phyloP scores from a whole-genome alignment of 2,797 vertebrate species.

The Halcyon leucocephala region DNA sequence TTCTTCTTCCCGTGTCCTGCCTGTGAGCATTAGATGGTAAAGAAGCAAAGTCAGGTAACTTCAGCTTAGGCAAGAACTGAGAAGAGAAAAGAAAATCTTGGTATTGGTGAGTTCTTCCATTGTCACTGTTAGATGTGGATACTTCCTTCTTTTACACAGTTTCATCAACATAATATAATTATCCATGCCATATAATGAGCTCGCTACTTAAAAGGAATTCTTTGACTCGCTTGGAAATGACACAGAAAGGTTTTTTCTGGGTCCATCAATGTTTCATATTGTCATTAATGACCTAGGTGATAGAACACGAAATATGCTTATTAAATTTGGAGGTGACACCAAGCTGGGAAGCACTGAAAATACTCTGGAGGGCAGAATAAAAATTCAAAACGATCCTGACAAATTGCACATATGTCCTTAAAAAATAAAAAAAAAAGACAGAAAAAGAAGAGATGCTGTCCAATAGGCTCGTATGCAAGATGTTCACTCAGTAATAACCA shows the following conservation, averaged over 20 bases:
- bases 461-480: not conserved
- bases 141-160: not conserved
- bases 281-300: conserved; percentile 18
- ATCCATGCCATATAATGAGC: not conserved
- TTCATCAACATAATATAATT: conserved; percentile 9
- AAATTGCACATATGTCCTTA: not conserved
- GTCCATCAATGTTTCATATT: conserved; percentile 17
- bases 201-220: not conserved
- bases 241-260: not conserved
- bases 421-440: not conserved
- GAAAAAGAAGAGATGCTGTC: not conserved
- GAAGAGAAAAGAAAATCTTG: not conserved
- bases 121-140: not conserved
- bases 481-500: not conserved
- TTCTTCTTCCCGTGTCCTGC: not conserved
- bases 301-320: not conserved
- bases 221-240: not conserved
- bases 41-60: not conserved
- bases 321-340: conserved; percentile 35
- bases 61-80: not conserved
- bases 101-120: not conserved
- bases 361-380: not conserved
- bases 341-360: not conserved
- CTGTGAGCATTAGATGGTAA: not conserved
- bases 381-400: not conserved